Evolutionary conservation across 64 coral and sea anemone species (phyloP).

Genomic region (Stylophora pistillata): DNA sequence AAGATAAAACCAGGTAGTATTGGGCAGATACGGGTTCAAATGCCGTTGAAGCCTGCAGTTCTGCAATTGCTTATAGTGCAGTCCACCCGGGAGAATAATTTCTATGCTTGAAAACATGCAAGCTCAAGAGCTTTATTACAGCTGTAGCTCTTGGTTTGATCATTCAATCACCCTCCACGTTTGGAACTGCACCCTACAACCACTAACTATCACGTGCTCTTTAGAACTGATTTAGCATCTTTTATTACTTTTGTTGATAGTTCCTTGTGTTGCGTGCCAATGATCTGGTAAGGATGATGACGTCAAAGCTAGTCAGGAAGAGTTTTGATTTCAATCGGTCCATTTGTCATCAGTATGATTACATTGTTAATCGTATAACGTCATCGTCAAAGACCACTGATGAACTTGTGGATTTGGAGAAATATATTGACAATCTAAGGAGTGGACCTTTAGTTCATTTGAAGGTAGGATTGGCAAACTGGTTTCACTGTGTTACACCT

Average conservation of each 20-base stretch:
- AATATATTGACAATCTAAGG: slow-evolving; percentile 81
- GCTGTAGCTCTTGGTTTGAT: background rate
- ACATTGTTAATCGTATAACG: slow-evolving; percentile 88
- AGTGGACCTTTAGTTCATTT: slow-evolving; percentile 82
- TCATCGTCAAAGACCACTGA: slow-evolving; percentile 68
- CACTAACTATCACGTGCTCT: too few relatives aligned
- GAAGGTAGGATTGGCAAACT: slow-evolving; percentile 52
- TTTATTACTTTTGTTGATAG: slow-evolving; percentile 33
- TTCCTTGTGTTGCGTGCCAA: slow-evolving; percentile 64
- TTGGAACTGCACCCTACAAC: too few relatives aligned
- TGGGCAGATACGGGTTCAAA: background rate
- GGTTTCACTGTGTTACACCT: background rate
- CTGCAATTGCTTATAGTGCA: too few relatives aligned
- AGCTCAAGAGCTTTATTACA: too few relatives aligned
- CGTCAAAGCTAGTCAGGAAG: slow-evolving; percentile 62
- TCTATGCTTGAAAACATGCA: too few relatives aligned
- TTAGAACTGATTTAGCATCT: too few relatives aligned
- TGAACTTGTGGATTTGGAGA: slow-evolving; percentile 86
- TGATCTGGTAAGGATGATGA: slow-evolving; percentile 74
- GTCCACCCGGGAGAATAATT: too few relatives aligned
- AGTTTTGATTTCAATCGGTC: slow-evolving; percentile 91
- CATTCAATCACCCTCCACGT: too few relatives aligned
- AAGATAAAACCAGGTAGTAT: too few relatives aligned
- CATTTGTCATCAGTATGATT: slow-evolving; percentile 91
- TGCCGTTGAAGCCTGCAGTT: background rate